Evolutionary conservation across 1,140 invertebrate genomes (phyloP), one percentile per base, ranked within the genome.

Genomic region (Apis florea): DNA sequence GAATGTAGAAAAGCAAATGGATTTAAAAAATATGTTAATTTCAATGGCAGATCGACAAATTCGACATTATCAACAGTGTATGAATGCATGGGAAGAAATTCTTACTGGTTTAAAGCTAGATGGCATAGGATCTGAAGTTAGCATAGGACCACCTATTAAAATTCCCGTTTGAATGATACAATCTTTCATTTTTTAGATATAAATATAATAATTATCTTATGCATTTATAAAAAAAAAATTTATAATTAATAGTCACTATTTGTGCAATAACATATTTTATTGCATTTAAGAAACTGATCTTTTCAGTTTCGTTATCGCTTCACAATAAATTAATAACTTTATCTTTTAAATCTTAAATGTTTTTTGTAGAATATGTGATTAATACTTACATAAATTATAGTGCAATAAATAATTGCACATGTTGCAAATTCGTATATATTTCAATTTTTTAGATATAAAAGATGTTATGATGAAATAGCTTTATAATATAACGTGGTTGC

Each of bases 41-140:
- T 91, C 94, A 83, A 95, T 96, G 93, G 95, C 96, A 21, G 95
- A 96, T 84, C 94, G 95, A 90, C 96, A 97, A 89, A 96, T 97
- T 59, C 91, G 94, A 68, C 96, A 95, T 89, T 96, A 96, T 92
- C 94, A 96, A 88, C 94, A 96, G 87, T 95, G 94, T 89, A 95
- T 96, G 84, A 92, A 93, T 72, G 94, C 95, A 13, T 96, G 95
- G 95, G 95, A 96, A 87, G 93, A 95, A 83, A 93, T 94, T 24
- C 92, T 95, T 10, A 84, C 91, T 59, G 89, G 89, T 64, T 85
- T 93, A 26, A 94, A 94, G 82, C 83, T 93, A 49, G 90, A 93
- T 56, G 87, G 87, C 11, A 77, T 90, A 21, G 89, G 88, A 68
- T 78, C 89, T 21, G 91, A 93, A 26, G 83, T 89, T 74, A 87